Percentiles rank a stretch among this genome's conserved stretches.
These are phyloP conservation scores for Illadopsis cleaveri DNA, from an alignment of 2,113 vertebrate species.

Conservation along the genomic window DNA sequence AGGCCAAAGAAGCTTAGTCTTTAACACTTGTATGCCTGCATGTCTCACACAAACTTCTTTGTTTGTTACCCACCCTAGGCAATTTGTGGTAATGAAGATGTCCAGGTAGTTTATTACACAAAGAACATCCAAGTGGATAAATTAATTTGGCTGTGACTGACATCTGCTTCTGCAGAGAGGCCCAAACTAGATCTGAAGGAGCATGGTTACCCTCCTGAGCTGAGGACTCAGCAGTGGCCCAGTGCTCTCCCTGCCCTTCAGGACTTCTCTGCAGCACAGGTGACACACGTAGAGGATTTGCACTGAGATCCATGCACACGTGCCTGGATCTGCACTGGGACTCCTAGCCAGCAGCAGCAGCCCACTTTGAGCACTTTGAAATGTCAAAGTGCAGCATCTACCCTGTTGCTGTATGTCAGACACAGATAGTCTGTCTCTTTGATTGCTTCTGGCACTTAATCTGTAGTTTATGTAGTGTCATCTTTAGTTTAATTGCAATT, in stretches of 20 bases:
- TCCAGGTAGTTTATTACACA: not conserved
- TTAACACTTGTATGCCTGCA: not conserved
- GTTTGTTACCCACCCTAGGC: not conserved
- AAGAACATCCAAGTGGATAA: not conserved
- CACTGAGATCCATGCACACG: not conserved
- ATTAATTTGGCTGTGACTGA: not conserved
- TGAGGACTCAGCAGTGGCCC: accelerated
- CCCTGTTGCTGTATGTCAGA: not conserved
- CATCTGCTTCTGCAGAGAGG: not conserved
- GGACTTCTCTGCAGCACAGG: accelerated
- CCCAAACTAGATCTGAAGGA: not conserved
- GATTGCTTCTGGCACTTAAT: not conserved
- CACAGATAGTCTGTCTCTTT: not conserved
- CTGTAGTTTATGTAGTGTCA: not conserved
- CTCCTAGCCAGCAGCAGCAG: not conserved
- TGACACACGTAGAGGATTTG: accelerated
- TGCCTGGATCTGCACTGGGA: not conserved
- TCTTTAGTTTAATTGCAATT: not conserved
- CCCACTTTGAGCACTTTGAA: not conserved
- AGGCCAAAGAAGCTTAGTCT: not conserved
- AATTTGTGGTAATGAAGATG: not conserved
- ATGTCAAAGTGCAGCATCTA: not conserved
- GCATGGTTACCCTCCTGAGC: accelerated
- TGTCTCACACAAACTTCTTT: not conserved
- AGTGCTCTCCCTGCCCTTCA: not conserved